Evolutionary conservation across 35 echinoderm and acorn worm genomes (phyloP).

Genomic region (Amphiura filiformis): DNA sequence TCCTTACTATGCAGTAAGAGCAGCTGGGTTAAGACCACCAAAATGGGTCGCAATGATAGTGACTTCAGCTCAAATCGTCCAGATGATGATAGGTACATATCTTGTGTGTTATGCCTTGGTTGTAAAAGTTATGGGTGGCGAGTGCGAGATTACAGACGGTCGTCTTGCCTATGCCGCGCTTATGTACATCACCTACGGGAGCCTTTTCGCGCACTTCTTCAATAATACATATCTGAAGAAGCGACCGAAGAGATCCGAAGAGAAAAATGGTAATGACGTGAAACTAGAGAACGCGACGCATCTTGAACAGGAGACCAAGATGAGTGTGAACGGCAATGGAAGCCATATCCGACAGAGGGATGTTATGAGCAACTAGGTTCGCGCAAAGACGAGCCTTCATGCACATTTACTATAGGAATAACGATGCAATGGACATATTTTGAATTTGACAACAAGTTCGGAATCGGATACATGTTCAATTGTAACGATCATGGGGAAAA

Average conservation of each 20-base stretch:
- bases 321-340: background rate
- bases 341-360: background rate
- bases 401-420: no score
- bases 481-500: no score
- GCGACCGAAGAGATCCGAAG: constrained; percentile 16
- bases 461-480: no score
- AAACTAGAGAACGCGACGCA: background rate
- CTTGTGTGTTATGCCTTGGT: constrained; percentile 37
- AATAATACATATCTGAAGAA: constrained; percentile 57
- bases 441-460: no score
- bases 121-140: constrained; percentile 15
- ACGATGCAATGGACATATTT: no score
- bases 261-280: background rate
- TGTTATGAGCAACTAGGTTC: background rate
- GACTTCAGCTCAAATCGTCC: constrained; percentile 56
- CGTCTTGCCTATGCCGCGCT: constrained; percentile 41
- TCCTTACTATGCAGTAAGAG: constrained; percentile 61
- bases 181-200: constrained; percentile 86
- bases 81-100: constrained; percentile 52
- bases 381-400: no score
- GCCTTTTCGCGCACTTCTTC: constrained; percentile 91
- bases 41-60: constrained; percentile 56
- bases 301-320: background rate
- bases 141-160: constrained; percentile 21
- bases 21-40: constrained; percentile 47